These are phyloP conservation scores for Gnathonemus longibarbis DNA, from an alignment of 2,113 vertebrate genomes.

Conservation along the genomic window DNA sequence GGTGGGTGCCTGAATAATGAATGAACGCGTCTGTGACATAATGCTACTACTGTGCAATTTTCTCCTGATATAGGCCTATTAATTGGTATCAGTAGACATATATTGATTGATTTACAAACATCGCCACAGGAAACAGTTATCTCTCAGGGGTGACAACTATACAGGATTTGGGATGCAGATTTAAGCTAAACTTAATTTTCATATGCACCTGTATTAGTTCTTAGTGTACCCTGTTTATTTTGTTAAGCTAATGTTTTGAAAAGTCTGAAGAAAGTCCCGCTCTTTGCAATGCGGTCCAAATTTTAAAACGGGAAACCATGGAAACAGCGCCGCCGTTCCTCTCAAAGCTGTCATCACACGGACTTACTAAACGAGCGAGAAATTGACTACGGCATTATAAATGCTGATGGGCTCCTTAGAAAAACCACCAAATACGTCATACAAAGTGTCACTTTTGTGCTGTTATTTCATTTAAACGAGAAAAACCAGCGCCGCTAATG, in stretches of 20 bases:
- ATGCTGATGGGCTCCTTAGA: not conserved
- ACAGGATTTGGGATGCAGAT: not conserved
- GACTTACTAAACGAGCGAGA: not conserved
- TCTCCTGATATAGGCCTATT: not conserved
- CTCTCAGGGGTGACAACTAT: not conserved
- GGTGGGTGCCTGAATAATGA: not conserved
- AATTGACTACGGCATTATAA: not conserved
- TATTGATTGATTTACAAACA: not conserved
- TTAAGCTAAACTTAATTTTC: not conserved
- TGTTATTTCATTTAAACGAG: not conserved
- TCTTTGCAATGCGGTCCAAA: not conserved
- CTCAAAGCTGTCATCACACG: not conserved
- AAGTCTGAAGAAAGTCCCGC: not conserved
- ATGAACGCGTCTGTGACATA: not conserved
- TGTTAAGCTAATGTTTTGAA: not conserved
- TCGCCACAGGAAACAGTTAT: not conserved
- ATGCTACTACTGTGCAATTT: not conserved
- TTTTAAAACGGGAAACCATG: not conserved
- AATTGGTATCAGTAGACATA: not conserved
- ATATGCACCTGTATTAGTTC: not conserved
- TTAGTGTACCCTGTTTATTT: not conserved
- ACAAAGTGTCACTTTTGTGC: not conserved
- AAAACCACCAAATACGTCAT: not conserved
- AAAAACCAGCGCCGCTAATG: not conserved
- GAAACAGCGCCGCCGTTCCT: not conserved